A percentile compares a stretch with the other conserved stretches of the same genome.
Evolutionary conservation across 2,797 vertebrate genomes (phyloP).

Genomic region (Merluccius polli): DNA sequence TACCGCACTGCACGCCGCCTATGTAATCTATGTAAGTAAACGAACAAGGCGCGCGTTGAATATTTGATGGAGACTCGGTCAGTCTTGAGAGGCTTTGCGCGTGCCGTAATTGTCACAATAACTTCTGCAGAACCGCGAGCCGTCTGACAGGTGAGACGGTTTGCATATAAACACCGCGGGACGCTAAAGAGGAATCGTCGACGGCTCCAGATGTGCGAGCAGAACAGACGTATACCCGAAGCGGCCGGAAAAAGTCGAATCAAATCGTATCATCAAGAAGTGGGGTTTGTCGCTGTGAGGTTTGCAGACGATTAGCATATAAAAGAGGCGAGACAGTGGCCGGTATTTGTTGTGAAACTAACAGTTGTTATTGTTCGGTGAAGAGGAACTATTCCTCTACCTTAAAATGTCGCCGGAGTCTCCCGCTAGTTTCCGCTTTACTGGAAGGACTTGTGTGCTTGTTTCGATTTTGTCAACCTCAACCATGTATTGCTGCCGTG

Average conservation of each 20-base stretch:
- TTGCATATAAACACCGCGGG: neutral
- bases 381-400: neutral
- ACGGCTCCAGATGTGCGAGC: neutral
- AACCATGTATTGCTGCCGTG: no score
- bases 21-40: neutral
- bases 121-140: neutral
- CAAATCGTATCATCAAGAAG: neutral
- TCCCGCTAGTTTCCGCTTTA: neutral
- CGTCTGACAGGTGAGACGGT: neutral
- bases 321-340: neutral
- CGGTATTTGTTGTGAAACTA: neutral
- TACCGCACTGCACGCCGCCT: neutral
- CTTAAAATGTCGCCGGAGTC: neutral
- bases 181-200: no score
- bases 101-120: neutral
- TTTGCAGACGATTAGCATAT: neutral
- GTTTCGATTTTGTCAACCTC: neutral
- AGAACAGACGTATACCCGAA: neutral
- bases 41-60: neutral
- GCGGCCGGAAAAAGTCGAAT: no score
- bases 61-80: neutral
- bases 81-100: neutral
- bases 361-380: neutral
- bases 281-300: no score
- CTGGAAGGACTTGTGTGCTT: neutral